phyloP scores from a whole-genome alignment of 2,797 vertebrate species.

The Pteronotus mesoamericanus region DNA sequence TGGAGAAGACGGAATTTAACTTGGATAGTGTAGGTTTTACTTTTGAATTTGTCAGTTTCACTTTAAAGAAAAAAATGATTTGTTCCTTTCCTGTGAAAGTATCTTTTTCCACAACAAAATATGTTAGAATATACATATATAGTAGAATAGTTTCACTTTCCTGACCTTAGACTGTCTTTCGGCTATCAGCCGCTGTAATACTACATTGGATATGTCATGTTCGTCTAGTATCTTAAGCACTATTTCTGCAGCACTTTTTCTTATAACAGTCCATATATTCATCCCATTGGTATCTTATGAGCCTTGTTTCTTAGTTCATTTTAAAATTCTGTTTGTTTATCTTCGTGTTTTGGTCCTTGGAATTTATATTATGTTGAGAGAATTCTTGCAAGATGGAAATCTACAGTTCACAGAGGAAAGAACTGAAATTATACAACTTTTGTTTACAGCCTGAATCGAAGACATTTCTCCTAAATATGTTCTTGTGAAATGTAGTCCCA shows the following conservation, averaged over 20 bases:
- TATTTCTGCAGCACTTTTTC: neutral
- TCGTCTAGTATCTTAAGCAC: neutral
- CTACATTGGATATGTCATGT: neutral
- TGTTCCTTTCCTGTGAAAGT: neutral
- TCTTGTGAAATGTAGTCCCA: constrained; percentile 58
- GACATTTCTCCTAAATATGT: neutral
- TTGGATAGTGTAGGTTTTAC: neutral
- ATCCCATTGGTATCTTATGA: neutral
- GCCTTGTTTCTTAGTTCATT: neutral
- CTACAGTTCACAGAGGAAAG: neutral
- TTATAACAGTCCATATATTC: neutral
- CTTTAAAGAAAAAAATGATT: neutral
- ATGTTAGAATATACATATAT: neutral
- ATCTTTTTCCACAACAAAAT: neutral
- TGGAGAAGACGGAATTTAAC: neutral
- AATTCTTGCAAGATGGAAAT: constrained; percentile 38
- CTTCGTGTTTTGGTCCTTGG: neutral
- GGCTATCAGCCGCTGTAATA: neutral
- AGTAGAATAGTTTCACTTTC: neutral
- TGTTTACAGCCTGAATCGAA: neutral
- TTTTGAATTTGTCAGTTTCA: neutral
- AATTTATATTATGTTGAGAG: constrained; percentile 3
- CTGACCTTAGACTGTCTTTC: neutral
- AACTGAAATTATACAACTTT: neutral
- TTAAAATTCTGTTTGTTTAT: neutral